phyloP scores from a whole-genome alignment of 64 coral and sea anemone genomes.

The Acropora tenuis region DNA sequence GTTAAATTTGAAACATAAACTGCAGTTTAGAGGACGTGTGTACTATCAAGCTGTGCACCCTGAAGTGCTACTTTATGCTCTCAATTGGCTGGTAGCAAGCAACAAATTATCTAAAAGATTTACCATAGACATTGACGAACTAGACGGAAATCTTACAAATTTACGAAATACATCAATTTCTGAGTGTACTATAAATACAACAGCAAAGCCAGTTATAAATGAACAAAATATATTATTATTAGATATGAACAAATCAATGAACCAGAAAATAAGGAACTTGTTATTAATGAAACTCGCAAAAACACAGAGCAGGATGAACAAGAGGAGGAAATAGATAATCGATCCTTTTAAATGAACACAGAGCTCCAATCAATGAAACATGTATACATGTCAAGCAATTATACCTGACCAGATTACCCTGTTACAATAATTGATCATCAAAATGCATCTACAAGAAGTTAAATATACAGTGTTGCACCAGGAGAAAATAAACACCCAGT shows the following conservation, averaged over 20 bases:
- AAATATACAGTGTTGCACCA: constrained; percentile 67
- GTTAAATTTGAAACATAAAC: constrained; percentile 77
- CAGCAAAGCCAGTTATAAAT: constrained; percentile 15
- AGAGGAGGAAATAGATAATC: constrained; percentile 70
- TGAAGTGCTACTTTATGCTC: constrained; percentile 54
- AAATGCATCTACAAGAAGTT: constrained; percentile 56
- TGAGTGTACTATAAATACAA: constrained; percentile 45
- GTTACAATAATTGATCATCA: constrained; percentile 51
- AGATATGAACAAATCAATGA: constrained; percentile 44
- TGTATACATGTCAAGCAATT: constrained; percentile 65
- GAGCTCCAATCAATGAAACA: constrained; percentile 76
- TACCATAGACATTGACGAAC: constrained; percentile 56
- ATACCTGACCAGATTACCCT: constrained; percentile 65
- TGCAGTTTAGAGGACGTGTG: constrained; percentile 76
- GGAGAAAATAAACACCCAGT: constrained; percentile 58
- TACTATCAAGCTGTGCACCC: constrained; percentile 72
- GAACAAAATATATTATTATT: constrained; percentile 1
- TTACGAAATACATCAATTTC: constrained; percentile 58
- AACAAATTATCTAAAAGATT: constrained; percentile 66
- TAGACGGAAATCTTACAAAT: constrained; percentile 65
- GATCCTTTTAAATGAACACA: constrained; percentile 71
- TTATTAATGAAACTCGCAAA: constrained; percentile 59
- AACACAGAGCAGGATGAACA: constrained; percentile 14
- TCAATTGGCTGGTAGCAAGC: constrained; percentile 56
- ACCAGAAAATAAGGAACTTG: constrained; percentile 56